Evolutionary conservation across 2,888 invertebrate species (phyloP), one percentile per base, ranked within the genome.

Genomic region (Erynnis tages): DNA sequence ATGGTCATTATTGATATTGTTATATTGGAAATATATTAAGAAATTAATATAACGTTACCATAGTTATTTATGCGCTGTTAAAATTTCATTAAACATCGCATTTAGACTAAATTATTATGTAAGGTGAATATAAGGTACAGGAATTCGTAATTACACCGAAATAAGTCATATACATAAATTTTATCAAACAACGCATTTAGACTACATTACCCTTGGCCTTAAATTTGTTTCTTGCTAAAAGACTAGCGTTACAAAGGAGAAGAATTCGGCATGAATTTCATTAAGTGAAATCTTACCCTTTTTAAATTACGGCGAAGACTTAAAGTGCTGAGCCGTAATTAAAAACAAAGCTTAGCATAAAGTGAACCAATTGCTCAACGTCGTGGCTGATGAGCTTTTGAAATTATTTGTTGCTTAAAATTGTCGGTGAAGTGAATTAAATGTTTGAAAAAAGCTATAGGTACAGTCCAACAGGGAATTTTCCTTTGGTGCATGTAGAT

Each of bases 341-440:
- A 83, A 84, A 82, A 80, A 76, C 69, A 71, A 59, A 70, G 78
- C 79, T 80, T 75, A 77, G 68, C 72, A 73, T 78, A 77, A 82
- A 84, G 80, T 79, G 73, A 68, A 74, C 76, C 77, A 78, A 84
- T 86, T 80, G 75, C 77, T 86, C 82, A 82, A 74, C 71, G 84
- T 79, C 83, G 61, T 58, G 62, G 54, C 16, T 66, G 54, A 69
- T 69, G 62, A 69, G 72, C 76, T 73, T 74, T 74, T 68, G 56
- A 69, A 73, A 75, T 58, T 59, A 34, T 45, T 54, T 55, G 43
- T 43, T 30, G 13, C 19, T 35, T 27, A 34, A 38, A 38, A 11
- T 11, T 37, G 23, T 23, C 23, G 17, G 32, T 19, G 17, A 44
- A 44, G 23, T 14, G 6, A n/a, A 43, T 11, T 16, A 43, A 13